phyloP scores from a whole-genome alignment of 1,140 invertebrate genomes.

The Diploscapter pachys region DNA sequence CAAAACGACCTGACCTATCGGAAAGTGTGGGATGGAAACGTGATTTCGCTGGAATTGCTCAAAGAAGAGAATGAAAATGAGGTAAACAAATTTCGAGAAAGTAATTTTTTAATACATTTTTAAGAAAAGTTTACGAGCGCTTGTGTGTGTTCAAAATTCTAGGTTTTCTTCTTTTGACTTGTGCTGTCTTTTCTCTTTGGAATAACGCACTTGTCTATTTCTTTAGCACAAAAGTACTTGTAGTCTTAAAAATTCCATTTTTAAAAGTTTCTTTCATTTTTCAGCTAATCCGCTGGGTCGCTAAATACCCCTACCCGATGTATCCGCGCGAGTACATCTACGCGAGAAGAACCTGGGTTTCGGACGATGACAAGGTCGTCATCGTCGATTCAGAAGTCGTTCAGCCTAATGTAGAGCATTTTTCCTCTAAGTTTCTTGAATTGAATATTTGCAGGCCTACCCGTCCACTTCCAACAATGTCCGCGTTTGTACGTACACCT shows the following conservation, averaged over 20 bases:
- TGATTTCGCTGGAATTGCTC: constrained; percentile 46
- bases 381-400: constrained; percentile 39
- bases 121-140: neutral
- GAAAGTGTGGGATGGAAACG: constrained; percentile 50
- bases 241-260: neutral
- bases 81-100: neutral
- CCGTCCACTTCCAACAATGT: constrained; percentile 23
- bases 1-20: constrained; percentile 48
- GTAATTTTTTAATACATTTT: neutral
- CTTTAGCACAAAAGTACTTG: neutral
- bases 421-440: neutral
- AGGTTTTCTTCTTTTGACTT: neutral
- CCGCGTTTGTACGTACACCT: constrained; percentile 48
- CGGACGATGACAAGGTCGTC: constrained; percentile 39
- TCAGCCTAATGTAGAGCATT: constrained; percentile 21
- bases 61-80: constrained; percentile 37
- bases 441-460: constrained; percentile 12
- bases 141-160: neutral
- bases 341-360: constrained; percentile 34
- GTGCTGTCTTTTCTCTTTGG: neutral
- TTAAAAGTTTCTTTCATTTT: constrained; percentile 4
- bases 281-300: constrained; percentile 39
- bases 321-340: constrained; percentile 48
- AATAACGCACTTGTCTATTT: neutral
- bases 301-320: constrained; percentile 51